These are phyloP conservation scores for Xenentodon cancila DNA, from an alignment of 2,797 vertebrate species.

Conservation along the genomic window DNA sequence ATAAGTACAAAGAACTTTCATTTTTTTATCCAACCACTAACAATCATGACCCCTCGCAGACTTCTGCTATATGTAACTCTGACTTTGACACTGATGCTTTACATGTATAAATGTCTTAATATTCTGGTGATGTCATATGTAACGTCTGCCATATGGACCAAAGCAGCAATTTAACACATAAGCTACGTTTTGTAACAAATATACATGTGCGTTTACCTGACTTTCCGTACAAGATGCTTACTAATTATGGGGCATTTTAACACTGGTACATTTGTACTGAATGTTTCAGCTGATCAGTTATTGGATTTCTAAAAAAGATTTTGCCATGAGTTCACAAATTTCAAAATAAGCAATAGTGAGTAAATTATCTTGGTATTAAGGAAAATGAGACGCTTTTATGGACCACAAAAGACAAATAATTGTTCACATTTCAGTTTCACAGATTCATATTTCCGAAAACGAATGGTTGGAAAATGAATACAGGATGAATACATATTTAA, in stretches of 20 bases:
- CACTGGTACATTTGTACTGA: too few species aligned
- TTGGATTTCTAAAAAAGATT: too few species aligned
- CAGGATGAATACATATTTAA: constrained; percentile 1
- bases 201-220: too few species aligned
- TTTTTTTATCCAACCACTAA: not conserved
- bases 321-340: too few species aligned
- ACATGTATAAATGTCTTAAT: not conserved
- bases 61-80: not conserved
- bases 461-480: not conserved
- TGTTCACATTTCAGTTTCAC: not conserved
- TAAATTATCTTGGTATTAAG: not conserved
- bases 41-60: not conserved
- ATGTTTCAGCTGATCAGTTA: too few species aligned
- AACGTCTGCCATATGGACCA: not conserved
- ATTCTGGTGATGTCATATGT: not conserved
- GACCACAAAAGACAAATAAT: not conserved
- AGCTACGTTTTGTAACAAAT: too few species aligned
- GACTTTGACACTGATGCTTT: not conserved
- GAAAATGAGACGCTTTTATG: not conserved
- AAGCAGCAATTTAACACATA: not conserved
- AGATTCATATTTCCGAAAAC: constrained; percentile 28
- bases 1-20: too few species aligned
- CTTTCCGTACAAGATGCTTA: too few species aligned
- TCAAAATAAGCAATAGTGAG: too few species aligned
- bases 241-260: too few species aligned